Evolutionary conservation across 2,888 invertebrate genomes (phyloP), one percentile per base, ranked within the genome.

Genomic region (Agonopterix subpropinquella): DNA sequence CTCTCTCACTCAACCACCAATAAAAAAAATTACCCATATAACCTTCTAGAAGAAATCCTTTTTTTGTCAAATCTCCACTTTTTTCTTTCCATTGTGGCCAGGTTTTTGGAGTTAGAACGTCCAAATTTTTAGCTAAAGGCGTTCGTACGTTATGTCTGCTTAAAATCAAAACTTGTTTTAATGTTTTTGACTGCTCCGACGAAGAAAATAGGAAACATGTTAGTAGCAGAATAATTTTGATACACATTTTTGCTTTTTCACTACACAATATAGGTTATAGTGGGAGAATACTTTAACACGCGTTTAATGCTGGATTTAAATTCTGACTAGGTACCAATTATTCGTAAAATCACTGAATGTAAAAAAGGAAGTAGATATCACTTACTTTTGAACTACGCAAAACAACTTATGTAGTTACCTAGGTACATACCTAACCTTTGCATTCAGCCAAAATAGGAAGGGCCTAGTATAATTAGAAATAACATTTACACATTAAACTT

Each of bases 131-230:
- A 8, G 80, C 71, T 57, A 81, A 65, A 53, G 84, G 84, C 44
- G 80, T 76, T 44, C 84, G 60, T 9, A 80, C 73, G 61, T 77
- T 77, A 59, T 84, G 84, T 44, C 84, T 74, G 48, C 82, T 82
- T 18, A 82, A 52, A 53, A 81, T 73, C 2, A 81, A 54, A 11
- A 79, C 73, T 71, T 79, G 70, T 52, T 71, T 59, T n/a, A 82
- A 59, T 36, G 47, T 47, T 15, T 18, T 59, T 36, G 49, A 46
- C 18, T 43, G 39, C 41, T 46, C 41, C 28, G 18, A 15, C 11
- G 37, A 3, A 28, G 39, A 9, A n/a, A n/a, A 39, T n/a, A 39
- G 39, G 3, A 39, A 39, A 39, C 4, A 39, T 10, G 39, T 39
- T 39, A 39, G n/a, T 5, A 39, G 5, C 5, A 39, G 5, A n/a